These are phyloP conservation scores for Metaphire vulgaris DNA, from an alignment of 1,140 invertebrate genomes.

Conservation along the genomic window DNA sequence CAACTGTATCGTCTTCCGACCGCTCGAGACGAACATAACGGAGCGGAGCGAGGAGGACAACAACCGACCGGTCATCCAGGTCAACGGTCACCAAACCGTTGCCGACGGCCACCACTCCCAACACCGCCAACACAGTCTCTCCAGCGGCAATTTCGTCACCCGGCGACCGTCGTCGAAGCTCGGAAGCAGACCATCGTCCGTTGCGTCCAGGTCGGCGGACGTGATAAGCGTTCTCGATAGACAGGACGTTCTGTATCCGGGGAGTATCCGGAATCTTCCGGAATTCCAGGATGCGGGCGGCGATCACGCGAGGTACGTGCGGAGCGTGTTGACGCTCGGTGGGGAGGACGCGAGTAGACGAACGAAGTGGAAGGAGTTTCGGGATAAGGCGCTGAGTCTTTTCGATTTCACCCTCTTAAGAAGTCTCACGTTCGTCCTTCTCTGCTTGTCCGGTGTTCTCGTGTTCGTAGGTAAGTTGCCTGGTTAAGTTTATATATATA, in stretches of 20 bases:
- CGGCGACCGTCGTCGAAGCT: background rate
- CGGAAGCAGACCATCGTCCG: background rate
- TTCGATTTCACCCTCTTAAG: conserved; percentile 62
- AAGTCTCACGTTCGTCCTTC: conserved; percentile 77
- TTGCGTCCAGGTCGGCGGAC: background rate
- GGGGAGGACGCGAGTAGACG: background rate
- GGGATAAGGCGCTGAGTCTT: conserved; percentile 27
- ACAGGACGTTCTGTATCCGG: background rate
- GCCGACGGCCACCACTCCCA: no score
- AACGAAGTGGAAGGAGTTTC: background rate
- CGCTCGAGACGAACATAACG: background rate
- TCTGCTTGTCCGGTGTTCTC: conserved; percentile 78
- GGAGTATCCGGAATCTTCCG: background rate
- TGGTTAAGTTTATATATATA: no score
- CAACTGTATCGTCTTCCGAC: background rate
- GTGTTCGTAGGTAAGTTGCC: conserved; percentile 72
- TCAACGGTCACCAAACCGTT: background rate
- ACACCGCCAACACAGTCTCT: no score
- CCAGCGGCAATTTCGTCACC: no score
- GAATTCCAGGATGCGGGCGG: background rate
- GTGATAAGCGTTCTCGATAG: background rate
- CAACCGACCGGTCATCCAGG: background rate
- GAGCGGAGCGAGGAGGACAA: background rate
- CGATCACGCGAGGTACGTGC: background rate
- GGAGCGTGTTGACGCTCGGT: background rate